Percentiles rank a stretch among this genome's conserved stretches.
phyloP scores from a whole-genome alignment of 1,140 invertebrate genomes.

The Lasaia peninsularis region DNA sequence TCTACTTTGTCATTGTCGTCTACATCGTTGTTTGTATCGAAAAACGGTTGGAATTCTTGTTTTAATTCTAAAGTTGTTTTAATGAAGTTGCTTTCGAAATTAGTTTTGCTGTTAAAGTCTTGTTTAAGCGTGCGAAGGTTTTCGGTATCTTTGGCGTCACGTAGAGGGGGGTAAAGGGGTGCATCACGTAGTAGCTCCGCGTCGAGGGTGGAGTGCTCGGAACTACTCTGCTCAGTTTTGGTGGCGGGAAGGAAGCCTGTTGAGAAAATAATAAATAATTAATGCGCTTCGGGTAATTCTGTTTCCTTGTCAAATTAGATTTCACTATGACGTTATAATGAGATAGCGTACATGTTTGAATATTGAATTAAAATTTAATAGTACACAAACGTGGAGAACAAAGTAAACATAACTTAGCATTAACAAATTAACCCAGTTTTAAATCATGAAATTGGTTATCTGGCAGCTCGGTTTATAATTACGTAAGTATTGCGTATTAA shows the following conservation, averaged over 20 bases:
- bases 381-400: too few species aligned
- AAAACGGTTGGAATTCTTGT: slow-evolving; percentile 25
- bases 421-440: too few species aligned
- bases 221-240: slow-evolving; percentile 43
- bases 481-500: too few species aligned
- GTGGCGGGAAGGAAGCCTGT: slow-evolving; percentile 41
- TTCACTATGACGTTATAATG: slow-evolving; percentile 6
- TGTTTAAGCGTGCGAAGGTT: slow-evolving; percentile 16
- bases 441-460: too few species aligned
- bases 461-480: too few species aligned
- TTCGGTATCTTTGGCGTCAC: slow-evolving; percentile 27
- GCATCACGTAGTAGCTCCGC: slow-evolving; percentile 56
- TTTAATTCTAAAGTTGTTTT: slow-evolving; percentile 21
- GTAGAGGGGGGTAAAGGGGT: slow-evolving; percentile 58
- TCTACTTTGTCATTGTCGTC: slow-evolving; percentile 22
- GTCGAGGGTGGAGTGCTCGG: slow-evolving; percentile 41
- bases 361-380: background rate
- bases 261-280: slow-evolving; percentile 24
- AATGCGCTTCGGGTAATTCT: slow-evolving; percentile 4
- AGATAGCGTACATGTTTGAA: background rate
- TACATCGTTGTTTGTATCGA: slow-evolving; percentile 27
- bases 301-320: slow-evolving; percentile 12
- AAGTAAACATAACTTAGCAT: too few species aligned
- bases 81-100: slow-evolving; percentile 16
- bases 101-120: slow-evolving; percentile 14